A percentile compares a stretch with the other conserved stretches of the same genome.
Evolutionary conservation across 2,888 invertebrate genomes (phyloP).

Genomic region (Tanytarsus gracilentus): DNA sequence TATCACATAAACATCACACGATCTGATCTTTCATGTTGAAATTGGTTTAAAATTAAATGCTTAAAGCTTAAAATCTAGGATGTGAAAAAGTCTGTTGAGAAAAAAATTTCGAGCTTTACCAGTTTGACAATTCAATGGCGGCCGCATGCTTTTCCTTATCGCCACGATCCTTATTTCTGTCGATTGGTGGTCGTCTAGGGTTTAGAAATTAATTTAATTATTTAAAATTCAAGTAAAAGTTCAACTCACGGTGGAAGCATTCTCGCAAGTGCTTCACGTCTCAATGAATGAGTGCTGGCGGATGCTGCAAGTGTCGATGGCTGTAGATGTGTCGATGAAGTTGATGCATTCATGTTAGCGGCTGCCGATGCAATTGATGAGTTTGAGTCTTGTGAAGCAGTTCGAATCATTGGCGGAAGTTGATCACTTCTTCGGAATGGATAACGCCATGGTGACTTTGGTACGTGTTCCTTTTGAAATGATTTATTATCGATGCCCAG

Average conservation of each 20-base stretch:
- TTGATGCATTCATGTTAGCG: slow-evolving; percentile 37
- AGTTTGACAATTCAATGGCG: slow-evolving; percentile 15
- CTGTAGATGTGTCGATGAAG: slow-evolving; percentile 34
- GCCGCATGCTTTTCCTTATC: neutral
- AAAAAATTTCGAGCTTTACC: neutral
- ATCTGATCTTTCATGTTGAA: neutral
- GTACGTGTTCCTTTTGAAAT: slow-evolving; percentile 52
- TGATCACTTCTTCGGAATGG: slow-evolving; percentile 47
- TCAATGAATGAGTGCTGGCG: slow-evolving; percentile 7
- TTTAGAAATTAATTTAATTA: neutral
- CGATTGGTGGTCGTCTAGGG: slow-evolving; percentile 23
- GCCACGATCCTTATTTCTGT: slow-evolving; percentile 20
- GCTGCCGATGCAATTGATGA: slow-evolving; percentile 51
- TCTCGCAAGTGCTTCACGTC: slow-evolving; percentile 38
- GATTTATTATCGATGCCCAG: slow-evolving; percentile 59
- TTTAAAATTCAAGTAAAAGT: neutral
- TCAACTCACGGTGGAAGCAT: slow-evolving; percentile 43
- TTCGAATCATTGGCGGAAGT: slow-evolving; percentile 45
- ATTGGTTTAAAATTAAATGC: neutral
- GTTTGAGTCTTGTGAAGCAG: slow-evolving; percentile 50
- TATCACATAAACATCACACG: slow-evolving; percentile 29
- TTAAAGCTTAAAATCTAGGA: neutral
- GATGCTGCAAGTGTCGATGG: slow-evolving; percentile 42
- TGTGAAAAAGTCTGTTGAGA: neutral
- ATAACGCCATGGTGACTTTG: slow-evolving; percentile 69